phyloP scores from a whole-genome alignment of 2,797 vertebrate genomes.

The Clarias pachynema region DNA sequence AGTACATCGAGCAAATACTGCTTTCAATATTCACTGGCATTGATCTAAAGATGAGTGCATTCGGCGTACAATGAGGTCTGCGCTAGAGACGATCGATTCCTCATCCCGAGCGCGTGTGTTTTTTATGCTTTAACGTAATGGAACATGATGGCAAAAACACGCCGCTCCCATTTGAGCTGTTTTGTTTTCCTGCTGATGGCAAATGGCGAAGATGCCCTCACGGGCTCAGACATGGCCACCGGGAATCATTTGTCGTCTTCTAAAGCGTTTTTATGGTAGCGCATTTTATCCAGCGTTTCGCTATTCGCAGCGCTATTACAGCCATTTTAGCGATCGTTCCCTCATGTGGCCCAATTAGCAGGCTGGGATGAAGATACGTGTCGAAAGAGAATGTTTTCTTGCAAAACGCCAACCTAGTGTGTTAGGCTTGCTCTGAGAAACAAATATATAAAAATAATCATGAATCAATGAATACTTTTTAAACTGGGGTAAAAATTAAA shows the following conservation, averaged over 20 bases:
- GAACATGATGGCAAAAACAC: slow-evolving; percentile 35
- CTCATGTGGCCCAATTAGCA: not conserved
- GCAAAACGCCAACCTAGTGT: not conserved
- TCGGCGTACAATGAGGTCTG: slow-evolving; percentile 44
- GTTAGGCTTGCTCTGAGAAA: not conserved
- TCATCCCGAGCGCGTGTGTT: slow-evolving; percentile 33
- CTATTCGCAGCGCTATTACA: not conserved
- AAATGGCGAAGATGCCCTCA: not conserved
- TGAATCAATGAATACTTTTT: not conserved
- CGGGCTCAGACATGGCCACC: not conserved
- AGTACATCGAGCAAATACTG: slow-evolving; percentile 50
- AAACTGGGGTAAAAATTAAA: not conserved
- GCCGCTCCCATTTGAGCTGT: slow-evolving; percentile 4
- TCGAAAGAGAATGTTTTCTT: not conserved
- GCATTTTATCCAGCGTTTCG: not conserved
- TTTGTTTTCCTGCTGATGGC: not conserved
- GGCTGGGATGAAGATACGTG: too few relatives aligned
- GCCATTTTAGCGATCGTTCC: not conserved
- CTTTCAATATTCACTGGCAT: slow-evolving; percentile 54
- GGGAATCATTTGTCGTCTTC: not conserved
- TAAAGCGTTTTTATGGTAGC: not conserved
- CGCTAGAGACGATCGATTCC: slow-evolving; percentile 55
- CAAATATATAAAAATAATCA: too few relatives aligned
- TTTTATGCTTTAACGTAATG: slow-evolving; percentile 45
- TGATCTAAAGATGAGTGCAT: slow-evolving; percentile 55